These are phyloP conservation scores for Dicroscelio sp. DNA, from an alignment of 2,888 invertebrate genomes.

Conservation along the genomic window DNA sequence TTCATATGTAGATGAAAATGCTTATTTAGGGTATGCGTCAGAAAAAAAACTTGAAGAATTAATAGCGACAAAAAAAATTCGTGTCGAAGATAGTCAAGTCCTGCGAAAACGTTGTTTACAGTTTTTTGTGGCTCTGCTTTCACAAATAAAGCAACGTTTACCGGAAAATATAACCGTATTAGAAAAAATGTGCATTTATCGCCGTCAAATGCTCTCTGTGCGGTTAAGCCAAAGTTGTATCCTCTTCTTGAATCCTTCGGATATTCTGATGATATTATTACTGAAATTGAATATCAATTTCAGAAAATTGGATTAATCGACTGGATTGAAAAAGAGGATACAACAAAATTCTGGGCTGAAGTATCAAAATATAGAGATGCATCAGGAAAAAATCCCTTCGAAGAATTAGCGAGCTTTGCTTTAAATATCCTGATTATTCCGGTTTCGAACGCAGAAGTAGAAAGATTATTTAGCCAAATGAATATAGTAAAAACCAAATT, in stretches of 20 bases:
- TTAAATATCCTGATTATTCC: background rate
- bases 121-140: background rate
- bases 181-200: slow-evolving; percentile 29
- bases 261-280: background rate
- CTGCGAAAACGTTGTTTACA: background rate
- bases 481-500: background rate
- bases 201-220: background rate
- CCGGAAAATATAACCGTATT: slow-evolving; percentile 30
- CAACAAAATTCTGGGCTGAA: slow-evolving; percentile 10
- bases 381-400: slow-evolving; percentile 7
- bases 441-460: background rate
- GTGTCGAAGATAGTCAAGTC: background rate
- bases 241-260: background rate
- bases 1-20: background rate
- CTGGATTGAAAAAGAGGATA: background rate
- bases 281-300: background rate
- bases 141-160: slow-evolving; percentile 26
- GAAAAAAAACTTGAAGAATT: slow-evolving; percentile 26
- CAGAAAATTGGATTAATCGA: background rate
- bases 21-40: background rate
- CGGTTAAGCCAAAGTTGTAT: background rate
- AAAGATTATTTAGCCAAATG: background rate
- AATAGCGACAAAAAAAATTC: background rate
- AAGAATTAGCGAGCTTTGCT: slow-evolving; percentile 2
- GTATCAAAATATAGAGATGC: background rate